A percentile compares a stretch with the other conserved stretches of the same genome.
These are phyloP conservation scores for Belonocnema kinseyi DNA, from an alignment of 1,140 invertebrate species.

Conservation along the genomic window DNA sequence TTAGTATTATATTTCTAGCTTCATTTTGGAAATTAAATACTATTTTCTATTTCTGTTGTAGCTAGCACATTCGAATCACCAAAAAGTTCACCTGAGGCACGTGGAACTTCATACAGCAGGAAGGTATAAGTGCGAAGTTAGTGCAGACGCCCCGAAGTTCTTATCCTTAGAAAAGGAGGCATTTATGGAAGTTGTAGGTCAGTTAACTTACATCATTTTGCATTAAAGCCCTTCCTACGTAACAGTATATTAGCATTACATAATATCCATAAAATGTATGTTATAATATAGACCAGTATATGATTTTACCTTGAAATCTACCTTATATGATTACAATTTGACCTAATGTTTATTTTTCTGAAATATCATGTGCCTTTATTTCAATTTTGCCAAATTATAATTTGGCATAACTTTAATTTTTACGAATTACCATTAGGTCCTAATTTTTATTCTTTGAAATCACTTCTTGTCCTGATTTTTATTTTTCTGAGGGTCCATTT, in stretches of 20 bases:
- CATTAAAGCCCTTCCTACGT: not conserved
- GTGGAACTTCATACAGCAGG: constrained; percentile 83
- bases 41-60: constrained; percentile 63
- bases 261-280: no score
- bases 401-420: no score
- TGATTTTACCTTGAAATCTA: no score
- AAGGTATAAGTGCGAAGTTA: constrained; percentile 85
- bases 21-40: constrained; percentile 2
- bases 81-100: constrained; percentile 78
- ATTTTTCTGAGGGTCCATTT: no score
- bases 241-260: not conserved
- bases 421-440: no score
- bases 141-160: constrained; percentile 85
- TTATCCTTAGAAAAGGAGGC: constrained; percentile 81
- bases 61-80: constrained; percentile 78
- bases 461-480: no score
- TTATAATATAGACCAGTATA: no score
- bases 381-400: no score
- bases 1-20: not conserved
- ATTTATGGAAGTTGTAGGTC: constrained; percentile 84
- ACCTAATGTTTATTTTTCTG: no score
- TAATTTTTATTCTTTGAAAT: no score
- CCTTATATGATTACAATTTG: no score
- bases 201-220: constrained; percentile 66
- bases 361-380: no score